Conservation (phyloP, 2,888 invertebrate species). For the Caradrina kadenii region DNA sequence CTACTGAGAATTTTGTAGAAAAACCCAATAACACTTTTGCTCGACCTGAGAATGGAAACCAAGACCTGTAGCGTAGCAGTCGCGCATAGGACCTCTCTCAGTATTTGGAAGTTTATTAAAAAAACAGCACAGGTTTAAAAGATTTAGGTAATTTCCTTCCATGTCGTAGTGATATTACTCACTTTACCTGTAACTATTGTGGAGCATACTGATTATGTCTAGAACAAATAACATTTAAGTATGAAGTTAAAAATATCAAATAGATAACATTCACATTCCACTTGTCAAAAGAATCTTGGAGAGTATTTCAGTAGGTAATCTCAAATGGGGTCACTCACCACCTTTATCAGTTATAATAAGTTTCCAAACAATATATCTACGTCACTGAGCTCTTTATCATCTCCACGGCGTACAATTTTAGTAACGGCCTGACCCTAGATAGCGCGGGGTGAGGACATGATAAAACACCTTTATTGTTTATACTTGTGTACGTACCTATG, state of each 20-base stretch:
- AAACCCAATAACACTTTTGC: too few species aligned
- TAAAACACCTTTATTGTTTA: constrained; percentile 69
- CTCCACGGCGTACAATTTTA: constrained; percentile 53
- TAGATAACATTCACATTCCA: constrained; percentile 19
- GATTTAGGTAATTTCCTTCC: too few species aligned
- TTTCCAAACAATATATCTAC: constrained; percentile 52
- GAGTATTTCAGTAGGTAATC: constrained; percentile 52
- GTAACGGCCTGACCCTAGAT: constrained; percentile 62
- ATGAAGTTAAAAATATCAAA: constrained; percentile 17
- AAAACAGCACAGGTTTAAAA: too few species aligned
- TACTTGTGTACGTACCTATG: constrained; percentile 28
- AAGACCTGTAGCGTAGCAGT: too few species aligned
- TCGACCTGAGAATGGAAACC: too few species aligned
- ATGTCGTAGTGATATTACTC: too few species aligned
- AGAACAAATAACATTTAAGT: not conserved
- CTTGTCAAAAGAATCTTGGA: constrained; percentile 30
- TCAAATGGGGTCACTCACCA: constrained; percentile 66
- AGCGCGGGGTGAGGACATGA: constrained; percentile 52
- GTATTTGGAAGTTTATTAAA: too few species aligned
- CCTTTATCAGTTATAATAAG: constrained; percentile 47
- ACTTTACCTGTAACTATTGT: too few species aligned
- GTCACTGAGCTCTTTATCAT: constrained; percentile 64
- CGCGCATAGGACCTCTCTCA: too few species aligned
- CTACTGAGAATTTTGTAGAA: too few species aligned
- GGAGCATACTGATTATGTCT: not conserved